phyloP scores from a whole-genome alignment of 2,113 vertebrate species.

The Perca schrenkii region DNA sequence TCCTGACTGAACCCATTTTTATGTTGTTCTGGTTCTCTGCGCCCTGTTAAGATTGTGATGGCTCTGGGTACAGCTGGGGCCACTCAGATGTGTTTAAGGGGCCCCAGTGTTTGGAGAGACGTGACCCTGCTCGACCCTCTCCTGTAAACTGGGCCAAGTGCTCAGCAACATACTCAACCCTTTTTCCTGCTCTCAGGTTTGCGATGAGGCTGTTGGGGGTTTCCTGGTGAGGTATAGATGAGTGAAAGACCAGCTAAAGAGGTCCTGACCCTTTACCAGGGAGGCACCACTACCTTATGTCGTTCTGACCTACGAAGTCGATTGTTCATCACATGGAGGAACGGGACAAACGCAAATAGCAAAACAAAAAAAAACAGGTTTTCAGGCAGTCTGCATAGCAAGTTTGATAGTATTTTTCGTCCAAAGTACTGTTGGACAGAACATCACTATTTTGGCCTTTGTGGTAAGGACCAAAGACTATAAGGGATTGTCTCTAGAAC shows the following conservation, averaged over 20 bases:
- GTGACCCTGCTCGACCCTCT: slow-evolving; percentile 80
- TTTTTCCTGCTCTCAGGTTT: slow-evolving; percentile 44
- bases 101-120: slow-evolving; percentile 76
- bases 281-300: slow-evolving; percentile 51
- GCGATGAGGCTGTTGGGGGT: slow-evolving; percentile 44
- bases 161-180: slow-evolving; percentile 55
- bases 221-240: slow-evolving; percentile 49
- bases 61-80: slow-evolving; percentile 69
- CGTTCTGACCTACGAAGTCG: slow-evolving; percentile 50
- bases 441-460: neutral
- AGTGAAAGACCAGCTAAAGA: slow-evolving; percentile 61
- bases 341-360: slow-evolving; percentile 4
- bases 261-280: slow-evolving; percentile 68
- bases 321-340: slow-evolving; percentile 45
- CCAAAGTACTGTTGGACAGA: neutral
- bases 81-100: slow-evolving; percentile 76
- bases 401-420: slow-evolving; percentile 1
- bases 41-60: slow-evolving; percentile 55
- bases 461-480: neutral
- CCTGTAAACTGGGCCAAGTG: slow-evolving; percentile 79
- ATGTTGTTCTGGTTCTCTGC: slow-evolving; percentile 61
- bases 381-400: neutral
- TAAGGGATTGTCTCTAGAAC: slow-evolving; percentile 1
- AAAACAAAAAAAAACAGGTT: neutral
- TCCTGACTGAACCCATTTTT: slow-evolving; percentile 32